Percentiles rank a stretch among this genome's conserved stretches.
phyloP scores from a whole-genome alignment of 2,797 vertebrate genomes.

The Lutjanus campechanus region DNA sequence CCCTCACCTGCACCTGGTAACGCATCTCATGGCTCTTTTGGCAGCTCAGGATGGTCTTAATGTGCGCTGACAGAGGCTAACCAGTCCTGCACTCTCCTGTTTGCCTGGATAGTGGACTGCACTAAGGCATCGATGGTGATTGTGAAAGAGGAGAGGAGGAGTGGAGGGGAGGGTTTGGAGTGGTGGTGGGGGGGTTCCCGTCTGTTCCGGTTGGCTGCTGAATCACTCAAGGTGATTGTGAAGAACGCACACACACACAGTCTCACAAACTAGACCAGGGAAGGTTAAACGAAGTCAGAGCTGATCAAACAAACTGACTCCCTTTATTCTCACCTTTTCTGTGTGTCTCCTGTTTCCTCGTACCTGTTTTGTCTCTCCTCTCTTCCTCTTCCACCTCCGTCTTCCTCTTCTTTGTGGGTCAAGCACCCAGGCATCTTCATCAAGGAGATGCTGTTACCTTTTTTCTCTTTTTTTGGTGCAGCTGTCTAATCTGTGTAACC shows the following conservation, averaged over 20 bases:
- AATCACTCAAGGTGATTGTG: conserved; percentile 83
- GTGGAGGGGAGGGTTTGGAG: neutral
- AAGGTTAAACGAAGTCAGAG: conserved; percentile 77
- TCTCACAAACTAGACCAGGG: conserved; percentile 46
- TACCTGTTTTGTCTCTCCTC: conserved; percentile 31
- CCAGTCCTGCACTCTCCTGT: conserved; percentile 51
- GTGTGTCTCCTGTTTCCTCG: conserved; percentile 18
- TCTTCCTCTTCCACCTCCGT: conserved; percentile 3
- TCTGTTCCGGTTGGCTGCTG: conserved; percentile 80
- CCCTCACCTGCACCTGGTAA: conserved; percentile 35
- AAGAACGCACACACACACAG: conserved; percentile 46
- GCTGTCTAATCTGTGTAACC: conserved; percentile 1
- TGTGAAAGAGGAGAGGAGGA: neutral
- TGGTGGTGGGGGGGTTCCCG: conserved; percentile 49
- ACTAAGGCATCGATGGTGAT: conserved; percentile 15
- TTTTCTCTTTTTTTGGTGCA: conserved; percentile 3
- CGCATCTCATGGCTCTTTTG: conserved; percentile 36
- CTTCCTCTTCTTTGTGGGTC: conserved; percentile 17
- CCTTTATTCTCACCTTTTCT: conserved; percentile 26
- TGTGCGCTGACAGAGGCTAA: conserved; percentile 67
- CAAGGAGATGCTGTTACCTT: conserved; percentile 7
- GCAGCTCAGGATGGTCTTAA: conserved; percentile 57
- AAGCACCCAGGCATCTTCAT: conserved; percentile 45
- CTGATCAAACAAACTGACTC: conserved; percentile 75
- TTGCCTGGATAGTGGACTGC: conserved; percentile 34